These are phyloP conservation scores for Drosophila nigritarsus DNA, from an alignment of 2,888 invertebrate genomes.

Conservation along the genomic window DNA sequence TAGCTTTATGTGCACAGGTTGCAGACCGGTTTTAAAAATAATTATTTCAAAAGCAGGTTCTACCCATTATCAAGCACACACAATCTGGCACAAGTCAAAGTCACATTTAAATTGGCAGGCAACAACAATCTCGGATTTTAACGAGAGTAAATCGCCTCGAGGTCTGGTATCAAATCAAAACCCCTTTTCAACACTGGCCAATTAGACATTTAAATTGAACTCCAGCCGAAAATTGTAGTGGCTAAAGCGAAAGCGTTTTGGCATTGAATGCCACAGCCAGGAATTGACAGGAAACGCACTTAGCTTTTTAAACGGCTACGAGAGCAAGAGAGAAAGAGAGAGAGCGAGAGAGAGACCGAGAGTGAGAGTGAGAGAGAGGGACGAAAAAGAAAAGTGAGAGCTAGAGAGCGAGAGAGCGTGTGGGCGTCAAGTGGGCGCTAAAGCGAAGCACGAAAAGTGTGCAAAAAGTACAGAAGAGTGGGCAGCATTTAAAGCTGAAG, in stretches of 20 bases:
- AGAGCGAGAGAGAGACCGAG: too few relatives aligned
- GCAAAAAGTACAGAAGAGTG: conserved; percentile 39
- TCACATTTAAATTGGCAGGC: conserved; percentile 60
- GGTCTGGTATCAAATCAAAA: conserved; percentile 12
- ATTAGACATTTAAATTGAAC: background rate
- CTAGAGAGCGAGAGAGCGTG: background rate
- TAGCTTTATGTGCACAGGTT: conserved; percentile 39
- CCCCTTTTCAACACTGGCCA: conserved; percentile 6
- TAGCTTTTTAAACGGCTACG: conserved; percentile 45
- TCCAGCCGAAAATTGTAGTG: background rate
- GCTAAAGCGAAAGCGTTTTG: conserved; percentile 27
- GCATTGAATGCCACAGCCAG: conserved; percentile 37
- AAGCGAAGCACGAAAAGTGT: conserved; percentile 22
- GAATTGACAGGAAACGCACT: conserved; percentile 52
- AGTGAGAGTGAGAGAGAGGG: background rate
- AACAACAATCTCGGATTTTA: conserved; percentile 27
- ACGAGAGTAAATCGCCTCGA: conserved; percentile 51
- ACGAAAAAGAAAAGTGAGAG: background rate
- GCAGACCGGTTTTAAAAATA: conserved; percentile 55
- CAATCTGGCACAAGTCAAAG: conserved; percentile 36
- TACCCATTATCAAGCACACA: conserved; percentile 42
- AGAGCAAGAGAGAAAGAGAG: background rate
- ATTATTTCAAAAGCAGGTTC: conserved; percentile 67
- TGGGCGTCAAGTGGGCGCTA: conserved; percentile 39
- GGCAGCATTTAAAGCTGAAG: conserved; percentile 59